A percentile compares a stretch with the other conserved stretches of the same genome.
These are phyloP conservation scores for Notodonta ziczac DNA, from an alignment of 2,888 invertebrate genomes.

Conservation along the genomic window DNA sequence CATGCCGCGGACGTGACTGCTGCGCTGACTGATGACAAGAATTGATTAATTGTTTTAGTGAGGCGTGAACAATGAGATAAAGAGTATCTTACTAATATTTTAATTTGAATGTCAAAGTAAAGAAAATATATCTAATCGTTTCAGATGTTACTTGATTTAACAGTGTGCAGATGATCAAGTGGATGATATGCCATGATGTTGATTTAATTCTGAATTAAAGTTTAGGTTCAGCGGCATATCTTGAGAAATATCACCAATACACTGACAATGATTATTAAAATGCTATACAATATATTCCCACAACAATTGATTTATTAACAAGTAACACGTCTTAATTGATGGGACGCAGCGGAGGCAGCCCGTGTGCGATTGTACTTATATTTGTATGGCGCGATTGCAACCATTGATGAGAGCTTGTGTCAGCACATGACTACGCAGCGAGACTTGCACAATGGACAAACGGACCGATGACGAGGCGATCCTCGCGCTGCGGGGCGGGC, in stretches of 20 bases:
- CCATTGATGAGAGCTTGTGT: neutral
- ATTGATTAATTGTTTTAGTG: no score
- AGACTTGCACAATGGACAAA: neutral
- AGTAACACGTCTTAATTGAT: neutral
- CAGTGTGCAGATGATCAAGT: no score
- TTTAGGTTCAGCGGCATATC: neutral
- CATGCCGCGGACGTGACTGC: neutral
- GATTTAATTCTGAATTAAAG: neutral
- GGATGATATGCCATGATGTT: no score
- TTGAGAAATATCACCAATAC: neutral
- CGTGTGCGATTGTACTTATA: conserved; percentile 3
- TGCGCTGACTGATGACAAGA: no score
- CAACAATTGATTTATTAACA: conserved; percentile 4
- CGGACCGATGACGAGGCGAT: neutral
- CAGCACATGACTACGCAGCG: neutral
- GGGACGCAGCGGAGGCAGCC: neutral
- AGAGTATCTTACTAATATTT: no score
- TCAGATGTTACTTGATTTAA: no score
- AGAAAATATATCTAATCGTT: no score
- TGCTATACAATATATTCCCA: neutral
- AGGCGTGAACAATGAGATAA: no score
- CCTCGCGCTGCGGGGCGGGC: neutral
- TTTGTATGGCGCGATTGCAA: neutral
- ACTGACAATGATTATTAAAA: neutral
- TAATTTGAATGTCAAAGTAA: no score